Base-by-base conservation (phyloP, 2,797 vertebrate genomes). In the Masticophis lateralis region DNA sequence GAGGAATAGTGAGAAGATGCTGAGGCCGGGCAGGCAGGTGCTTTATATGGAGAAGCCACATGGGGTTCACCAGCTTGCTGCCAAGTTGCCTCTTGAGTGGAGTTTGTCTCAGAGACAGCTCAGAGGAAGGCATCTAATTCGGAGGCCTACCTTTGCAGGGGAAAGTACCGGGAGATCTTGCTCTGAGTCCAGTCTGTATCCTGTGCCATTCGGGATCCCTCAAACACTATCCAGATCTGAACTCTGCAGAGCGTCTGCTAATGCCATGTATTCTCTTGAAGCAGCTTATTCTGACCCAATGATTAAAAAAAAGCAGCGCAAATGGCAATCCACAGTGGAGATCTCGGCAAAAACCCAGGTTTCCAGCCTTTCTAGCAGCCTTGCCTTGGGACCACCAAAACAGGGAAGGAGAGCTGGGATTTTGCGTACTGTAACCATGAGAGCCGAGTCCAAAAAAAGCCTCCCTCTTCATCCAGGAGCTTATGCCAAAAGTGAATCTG, bases 101-200 rank as follows among this genome's bases (percentile, higher is more conserved):
- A 93, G 60, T 96, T 97, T 83, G 92, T 91, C 86, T 97, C 96
- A 96, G 95, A 97, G 89, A 91, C 93, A 53, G 86, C 96, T 92
- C 0, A 97, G 96, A 74, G 95, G 90, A 0, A 98, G 96, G 91
- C 91, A 55, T 5, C 95, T 96, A 0, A 28, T 92, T 25, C 97
- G 95, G 94, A 94, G 91, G 32, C 94, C 96, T 61, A 63, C 92
- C 0, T 97, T 95, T 94, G 96, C 97, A 5, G 93, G 97, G 25
- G 98, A 98, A 1, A 96, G 96, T 28, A 97, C 96, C 0, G 97
- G 97, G 90, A 98, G 98, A 59, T 98, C 98, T 0, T 98, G 98
- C 93, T 98, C 98, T 0, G 98, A 99, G 94, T 98, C 98, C 0
- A 98, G 98, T 93, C 97, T 98, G 66, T 98, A 97, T 92, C 98